Conservation (phyloP, 2,888 invertebrate genomes). For the Amphipyra tragopoginis region DNA sequence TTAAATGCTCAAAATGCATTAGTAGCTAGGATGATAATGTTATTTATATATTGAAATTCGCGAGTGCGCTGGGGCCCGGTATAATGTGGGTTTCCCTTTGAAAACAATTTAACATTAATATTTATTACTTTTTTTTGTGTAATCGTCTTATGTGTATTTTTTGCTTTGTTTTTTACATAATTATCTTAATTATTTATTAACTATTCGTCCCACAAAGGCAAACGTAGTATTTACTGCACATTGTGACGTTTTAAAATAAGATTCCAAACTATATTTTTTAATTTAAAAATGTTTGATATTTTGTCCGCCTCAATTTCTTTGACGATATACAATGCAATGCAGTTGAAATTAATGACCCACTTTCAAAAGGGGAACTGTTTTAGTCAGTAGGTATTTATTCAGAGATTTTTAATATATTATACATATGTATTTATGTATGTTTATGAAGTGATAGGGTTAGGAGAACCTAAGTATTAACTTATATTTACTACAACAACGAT, state of each 20-base stretch:
- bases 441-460: constrained; percentile 24
- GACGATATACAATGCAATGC: constrained; percentile 25
- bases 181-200: constrained; percentile 12
- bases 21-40: background rate
- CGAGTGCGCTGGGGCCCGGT: background rate
- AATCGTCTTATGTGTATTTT: constrained; percentile 1
- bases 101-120: constrained; percentile 5
- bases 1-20: background rate
- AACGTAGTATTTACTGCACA: too few species aligned
- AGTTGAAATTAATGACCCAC: constrained; percentile 13
- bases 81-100: constrained; percentile 4
- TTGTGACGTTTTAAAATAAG: too few species aligned
- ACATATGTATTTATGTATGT: constrained; percentile 24
- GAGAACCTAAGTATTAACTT: constrained; percentile 35
- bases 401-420: constrained; percentile 25
- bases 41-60: background rate
- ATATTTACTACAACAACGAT: constrained; percentile 35
- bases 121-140: constrained; percentile 8
- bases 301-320: constrained; percentile 31
- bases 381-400: constrained; percentile 28
- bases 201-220: background rate
- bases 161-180: constrained; percentile 13
- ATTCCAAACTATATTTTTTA: background rate
- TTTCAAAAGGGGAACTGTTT: constrained; percentile 14
- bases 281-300: background rate